Percentiles rank a stretch among this genome's conserved stretches.
These are phyloP conservation scores for Trichosurus vulpecula DNA, from an alignment of 2,797 vertebrate genomes.

Conservation along the genomic window DNA sequence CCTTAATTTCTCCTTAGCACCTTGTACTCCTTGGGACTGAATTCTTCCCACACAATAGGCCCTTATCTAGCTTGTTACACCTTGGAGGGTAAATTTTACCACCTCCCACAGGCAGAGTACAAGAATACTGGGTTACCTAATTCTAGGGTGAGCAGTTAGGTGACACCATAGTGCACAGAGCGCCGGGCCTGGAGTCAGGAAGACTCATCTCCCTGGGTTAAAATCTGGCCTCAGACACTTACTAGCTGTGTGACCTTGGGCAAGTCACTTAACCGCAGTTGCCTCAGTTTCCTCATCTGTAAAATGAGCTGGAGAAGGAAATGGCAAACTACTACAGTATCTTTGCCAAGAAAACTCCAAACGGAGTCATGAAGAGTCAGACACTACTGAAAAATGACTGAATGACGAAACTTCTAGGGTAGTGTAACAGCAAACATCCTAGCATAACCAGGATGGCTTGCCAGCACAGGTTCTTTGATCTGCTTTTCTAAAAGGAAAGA, in stretches of 20 bases:
- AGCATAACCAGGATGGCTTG: too few species aligned
- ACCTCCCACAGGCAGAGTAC: background rate
- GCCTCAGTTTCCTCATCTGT: background rate
- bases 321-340: background rate
- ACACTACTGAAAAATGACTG: background rate
- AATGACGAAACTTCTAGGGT: background rate
- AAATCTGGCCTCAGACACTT: background rate
- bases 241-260: background rate
- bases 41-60: background rate
- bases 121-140: background rate
- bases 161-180: background rate
- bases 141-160: background rate
- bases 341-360: background rate
- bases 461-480: too few species aligned
- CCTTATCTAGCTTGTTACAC: background rate
- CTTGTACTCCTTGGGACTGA: background rate
- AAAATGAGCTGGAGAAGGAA: background rate
- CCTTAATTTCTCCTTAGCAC: background rate
- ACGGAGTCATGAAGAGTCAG: background rate
- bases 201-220: background rate
- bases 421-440: too few species aligned
- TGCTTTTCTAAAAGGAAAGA: too few species aligned
- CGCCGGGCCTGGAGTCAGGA: background rate
- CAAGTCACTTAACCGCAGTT: background rate
- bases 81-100: background rate